Conservation (phyloP, 2,113 vertebrate species). For the Xyliphius kryptos region DNA sequence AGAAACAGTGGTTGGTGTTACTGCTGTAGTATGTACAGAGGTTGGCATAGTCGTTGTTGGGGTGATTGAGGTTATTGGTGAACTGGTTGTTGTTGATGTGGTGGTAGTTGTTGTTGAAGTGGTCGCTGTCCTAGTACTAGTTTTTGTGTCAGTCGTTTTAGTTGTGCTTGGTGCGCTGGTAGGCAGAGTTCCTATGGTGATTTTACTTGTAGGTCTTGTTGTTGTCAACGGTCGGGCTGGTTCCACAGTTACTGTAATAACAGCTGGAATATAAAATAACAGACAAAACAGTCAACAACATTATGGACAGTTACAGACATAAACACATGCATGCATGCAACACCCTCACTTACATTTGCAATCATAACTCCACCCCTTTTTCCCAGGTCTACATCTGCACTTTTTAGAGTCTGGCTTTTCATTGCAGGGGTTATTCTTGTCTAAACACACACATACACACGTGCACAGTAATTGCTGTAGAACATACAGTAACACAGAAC, state of each 20-base stretch:
- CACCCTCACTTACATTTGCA: slow-evolving; percentile 66
- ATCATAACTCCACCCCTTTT: slow-evolving; percentile 59
- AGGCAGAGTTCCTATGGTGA: too few species aligned
- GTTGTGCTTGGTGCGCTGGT: too few species aligned
- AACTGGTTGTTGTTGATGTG: background rate
- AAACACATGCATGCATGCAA: slow-evolving; percentile 10
- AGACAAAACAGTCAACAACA: background rate
- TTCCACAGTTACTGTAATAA: slow-evolving; percentile 62
- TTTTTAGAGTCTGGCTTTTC: slow-evolving; percentile 72
- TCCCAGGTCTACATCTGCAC: slow-evolving; percentile 72
- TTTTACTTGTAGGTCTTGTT: too few species aligned
- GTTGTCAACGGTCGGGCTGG: slow-evolving; percentile 54
- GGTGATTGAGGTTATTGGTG: background rate
- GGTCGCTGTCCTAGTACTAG: too few species aligned
- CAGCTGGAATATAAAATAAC: slow-evolving; percentile 50
- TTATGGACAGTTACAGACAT: slow-evolving; percentile 3
- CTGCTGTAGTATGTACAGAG: background rate
- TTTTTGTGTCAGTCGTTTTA: too few species aligned
- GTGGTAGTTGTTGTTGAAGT: background rate
- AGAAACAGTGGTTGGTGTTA: background rate
- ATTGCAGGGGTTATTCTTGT: slow-evolving; percentile 67
- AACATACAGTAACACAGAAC: too few species aligned
- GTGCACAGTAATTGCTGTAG: too few species aligned
- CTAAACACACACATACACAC: slow-evolving; percentile 69
- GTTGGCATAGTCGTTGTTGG: slow-evolving; percentile 9